These are phyloP conservation scores for Drosophila nikananu DNA, from an alignment of 1,140 invertebrate species.

Conservation along the genomic window DNA sequence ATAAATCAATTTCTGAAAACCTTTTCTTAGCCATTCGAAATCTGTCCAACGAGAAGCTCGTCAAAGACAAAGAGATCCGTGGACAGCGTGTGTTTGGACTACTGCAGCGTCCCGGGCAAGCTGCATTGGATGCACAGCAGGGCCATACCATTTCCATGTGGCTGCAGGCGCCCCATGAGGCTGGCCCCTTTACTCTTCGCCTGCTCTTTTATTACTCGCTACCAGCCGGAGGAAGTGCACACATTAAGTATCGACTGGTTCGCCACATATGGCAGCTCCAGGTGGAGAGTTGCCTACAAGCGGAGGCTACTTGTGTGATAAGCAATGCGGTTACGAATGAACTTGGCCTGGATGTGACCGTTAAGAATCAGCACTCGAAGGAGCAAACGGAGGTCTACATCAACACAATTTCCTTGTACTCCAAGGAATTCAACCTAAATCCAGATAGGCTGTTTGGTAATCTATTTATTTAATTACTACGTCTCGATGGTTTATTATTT, in stretches of 20 bases:
- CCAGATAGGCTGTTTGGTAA: conserved; percentile 70
- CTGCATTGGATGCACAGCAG: conserved; percentile 87
- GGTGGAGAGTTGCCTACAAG: conserved; percentile 89
- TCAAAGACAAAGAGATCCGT: conserved; percentile 85
- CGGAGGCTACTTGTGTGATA: conserved; percentile 86
- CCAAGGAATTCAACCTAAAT: conserved; percentile 70
- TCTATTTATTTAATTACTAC: background rate
- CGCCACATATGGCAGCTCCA: conserved; percentile 90
- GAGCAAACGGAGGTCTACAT: conserved; percentile 87
- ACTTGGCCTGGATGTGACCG: conserved; percentile 88
- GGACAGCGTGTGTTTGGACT: conserved; percentile 86
- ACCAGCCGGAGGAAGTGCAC: conserved; percentile 79
- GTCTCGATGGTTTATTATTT: background rate
- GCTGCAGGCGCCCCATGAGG: conserved; percentile 89
- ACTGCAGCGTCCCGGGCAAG: conserved; percentile 77
- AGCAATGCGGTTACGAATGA: conserved; percentile 86
- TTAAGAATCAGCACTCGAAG: conserved; percentile 89
- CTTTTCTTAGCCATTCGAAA: conserved; percentile 61
- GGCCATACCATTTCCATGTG: conserved; percentile 88
- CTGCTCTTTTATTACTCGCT: conserved; percentile 92
- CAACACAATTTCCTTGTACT: conserved; percentile 72
- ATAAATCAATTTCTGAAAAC: background rate
- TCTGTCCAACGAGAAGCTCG: conserved; percentile 79
- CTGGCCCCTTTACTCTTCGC: conserved; percentile 88
- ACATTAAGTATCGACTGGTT: conserved; percentile 88